Evolutionary conservation across 2,888 invertebrate genomes (phyloP), one percentile per base, ranked within the genome.

Genomic region (Perizoma affinitatum): DNA sequence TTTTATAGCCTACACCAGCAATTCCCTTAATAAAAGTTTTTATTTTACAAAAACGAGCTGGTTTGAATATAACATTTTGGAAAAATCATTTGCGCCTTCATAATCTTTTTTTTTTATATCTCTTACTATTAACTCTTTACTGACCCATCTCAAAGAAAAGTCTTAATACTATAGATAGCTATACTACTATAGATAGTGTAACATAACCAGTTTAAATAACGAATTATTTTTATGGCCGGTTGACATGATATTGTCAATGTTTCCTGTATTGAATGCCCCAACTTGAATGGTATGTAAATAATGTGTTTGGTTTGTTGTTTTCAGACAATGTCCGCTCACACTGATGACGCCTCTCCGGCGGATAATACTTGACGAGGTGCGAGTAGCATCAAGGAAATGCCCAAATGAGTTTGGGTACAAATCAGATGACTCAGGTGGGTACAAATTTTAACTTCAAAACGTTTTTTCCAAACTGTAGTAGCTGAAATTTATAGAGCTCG

Each of bases 281-380:
- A 45, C 22, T 41, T 22, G 44, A 38, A 40, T 49, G 53, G 54
- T 52, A 61, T 53, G 53, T 51, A 49, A 58, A 56, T 54, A 57
- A 54, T 46, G 22, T 56, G 50, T 54, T 58, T 60, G 36, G 10
- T 51, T 66, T 65, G 45, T 70, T 72, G 64, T 76, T 88, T 84
- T 44, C 93, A 96, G 96, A 90, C 93, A 94, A 91, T 96, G 96
- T 79, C 96, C 96, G 44, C 88, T 92, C 71, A 93, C 94, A 78
- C 88, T 96, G 75, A 88, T 96, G 83, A 94, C 95, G 54, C 94
- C 95, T 68, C 89, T 96, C 54, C 93, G 94, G 72, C 94, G 94
- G 83, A 94, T 94, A 67, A 94, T 96, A 61, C 93, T 95, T 72
- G 94, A 95, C 70, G 95, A 96, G 84, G 94, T 95, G 71, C 93